These are phyloP conservation scores for Isichthys henryi DNA, from an alignment of 2,113 vertebrate genomes.

Conservation along the genomic window DNA sequence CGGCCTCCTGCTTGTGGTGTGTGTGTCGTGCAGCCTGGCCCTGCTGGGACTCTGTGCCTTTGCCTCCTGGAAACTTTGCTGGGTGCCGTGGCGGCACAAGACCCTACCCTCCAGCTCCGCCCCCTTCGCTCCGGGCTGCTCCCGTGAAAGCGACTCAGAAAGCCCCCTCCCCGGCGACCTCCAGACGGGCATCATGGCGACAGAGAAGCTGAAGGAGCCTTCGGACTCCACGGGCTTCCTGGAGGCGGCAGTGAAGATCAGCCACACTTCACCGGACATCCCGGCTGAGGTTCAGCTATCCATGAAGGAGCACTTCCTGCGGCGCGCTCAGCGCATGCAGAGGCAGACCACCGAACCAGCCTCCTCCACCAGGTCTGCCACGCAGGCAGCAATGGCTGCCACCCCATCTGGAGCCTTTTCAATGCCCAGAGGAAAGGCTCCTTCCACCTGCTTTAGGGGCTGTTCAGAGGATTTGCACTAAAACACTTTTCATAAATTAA, in stretches of 20 bases:
- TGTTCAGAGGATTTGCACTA: not conserved
- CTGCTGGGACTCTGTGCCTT: conserved; percentile 81
- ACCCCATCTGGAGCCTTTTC: not conserved
- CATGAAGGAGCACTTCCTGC: conserved; percentile 79
- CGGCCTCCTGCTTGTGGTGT: conserved; percentile 81
- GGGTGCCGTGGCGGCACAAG: conserved; percentile 78
- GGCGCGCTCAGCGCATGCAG: conserved; percentile 77
- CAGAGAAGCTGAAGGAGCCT: conserved; percentile 81
- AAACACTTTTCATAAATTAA: not conserved
- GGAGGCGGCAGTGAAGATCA: conserved; percentile 91
- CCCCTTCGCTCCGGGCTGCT: conserved; percentile 39
- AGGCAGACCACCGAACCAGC: conserved; percentile 82
- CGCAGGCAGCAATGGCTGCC: not conserved
- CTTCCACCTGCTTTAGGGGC: not conserved
- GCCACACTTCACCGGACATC: conserved; percentile 89
- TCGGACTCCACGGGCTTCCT: conserved; percentile 70
- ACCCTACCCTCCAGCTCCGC: conserved; percentile 55
- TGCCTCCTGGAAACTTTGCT: conserved; percentile 88
- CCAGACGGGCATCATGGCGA: conserved; percentile 67
- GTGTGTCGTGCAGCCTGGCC: conserved; percentile 78
- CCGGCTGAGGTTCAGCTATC: conserved; percentile 90
- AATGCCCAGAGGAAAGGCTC: not conserved
- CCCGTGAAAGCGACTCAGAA: conserved; percentile 34
- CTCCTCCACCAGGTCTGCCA: conserved; percentile 76
- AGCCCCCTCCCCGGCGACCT: conserved; percentile 34